Conservation (phyloP, 2,888 invertebrate species). For the Watsonalla binaria region DNA sequence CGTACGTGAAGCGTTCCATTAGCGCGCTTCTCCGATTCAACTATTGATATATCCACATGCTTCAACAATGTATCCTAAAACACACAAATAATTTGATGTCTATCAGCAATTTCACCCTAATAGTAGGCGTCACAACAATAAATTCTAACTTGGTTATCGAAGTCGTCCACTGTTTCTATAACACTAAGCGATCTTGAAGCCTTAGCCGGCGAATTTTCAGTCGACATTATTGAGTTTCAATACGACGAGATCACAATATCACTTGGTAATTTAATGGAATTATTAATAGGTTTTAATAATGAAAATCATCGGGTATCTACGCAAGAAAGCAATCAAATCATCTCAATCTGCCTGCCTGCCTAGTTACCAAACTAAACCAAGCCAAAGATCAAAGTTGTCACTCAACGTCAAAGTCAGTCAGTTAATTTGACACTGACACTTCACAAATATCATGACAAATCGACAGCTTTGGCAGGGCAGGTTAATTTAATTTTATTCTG, state of each 20-base stretch:
- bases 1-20: slow-evolving; percentile 86
- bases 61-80: slow-evolving; percentile 82
- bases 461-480: not conserved
- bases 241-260: slow-evolving; percentile 2
- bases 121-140: slow-evolving; percentile 52
- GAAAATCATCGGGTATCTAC: not conserved
- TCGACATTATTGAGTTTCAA: slow-evolving; percentile 39
- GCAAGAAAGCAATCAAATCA: not conserved
- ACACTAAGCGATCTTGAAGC: slow-evolving; percentile 47
- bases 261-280: not conserved
- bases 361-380: no score
- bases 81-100: slow-evolving; percentile 18
- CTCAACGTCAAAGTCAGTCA: no score
- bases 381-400: no score
- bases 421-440: not conserved
- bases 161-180: slow-evolving; percentile 58
- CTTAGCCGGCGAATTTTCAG: slow-evolving; percentile 51
- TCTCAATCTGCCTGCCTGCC: not conserved
- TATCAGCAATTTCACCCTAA: slow-evolving; percentile 19
- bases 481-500: no score
- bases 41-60: slow-evolving; percentile 86
- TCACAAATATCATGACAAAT: not conserved
- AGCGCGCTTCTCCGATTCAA: slow-evolving; percentile 87
- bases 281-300: not conserved
- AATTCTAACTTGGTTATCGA: slow-evolving; percentile 54